A percentile compares a stretch with the other conserved stretches of the same genome.
These are phyloP conservation scores for Drosophila borborema DNA, from an alignment of 2,888 invertebrate genomes.

Conservation along the genomic window DNA sequence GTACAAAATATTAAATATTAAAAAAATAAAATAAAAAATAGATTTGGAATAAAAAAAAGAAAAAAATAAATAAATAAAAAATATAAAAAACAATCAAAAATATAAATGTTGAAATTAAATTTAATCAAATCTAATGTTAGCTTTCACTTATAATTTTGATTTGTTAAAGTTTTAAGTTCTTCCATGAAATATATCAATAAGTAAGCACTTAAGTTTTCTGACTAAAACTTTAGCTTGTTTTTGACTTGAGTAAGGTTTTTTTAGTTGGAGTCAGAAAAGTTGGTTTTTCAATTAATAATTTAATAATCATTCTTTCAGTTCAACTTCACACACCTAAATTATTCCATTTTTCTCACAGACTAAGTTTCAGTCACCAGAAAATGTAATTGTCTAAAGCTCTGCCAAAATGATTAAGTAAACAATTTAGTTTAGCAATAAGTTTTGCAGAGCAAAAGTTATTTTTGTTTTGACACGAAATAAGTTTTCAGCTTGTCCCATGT, in stretches of 20 bases:
- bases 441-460: slow-evolving; percentile 8
- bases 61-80: neutral
- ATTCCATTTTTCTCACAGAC: neutral
- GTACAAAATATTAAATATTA: no score
- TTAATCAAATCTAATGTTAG: no score
- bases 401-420: slow-evolving; percentile 8
- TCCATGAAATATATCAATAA: neutral
- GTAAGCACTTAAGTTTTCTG: neutral
- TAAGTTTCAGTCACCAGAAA: neutral
- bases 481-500: neutral
- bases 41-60: neutral
- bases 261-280: neutral
- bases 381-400: neutral
- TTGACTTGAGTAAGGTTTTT: no score
- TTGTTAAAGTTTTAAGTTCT: neutral
- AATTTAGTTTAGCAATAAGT: slow-evolving; percentile 19
- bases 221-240: neutral
- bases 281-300: neutral
- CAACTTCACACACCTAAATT: neutral
- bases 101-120: no score
- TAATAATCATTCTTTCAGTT: neutral
- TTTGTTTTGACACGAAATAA: slow-evolving; percentile 9
- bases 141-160: neutral
- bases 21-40: no score
- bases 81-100: neutral